These are phyloP conservation scores for Laspeyria flexula DNA, from an alignment of 2,888 invertebrate species.

Conservation along the genomic window DNA sequence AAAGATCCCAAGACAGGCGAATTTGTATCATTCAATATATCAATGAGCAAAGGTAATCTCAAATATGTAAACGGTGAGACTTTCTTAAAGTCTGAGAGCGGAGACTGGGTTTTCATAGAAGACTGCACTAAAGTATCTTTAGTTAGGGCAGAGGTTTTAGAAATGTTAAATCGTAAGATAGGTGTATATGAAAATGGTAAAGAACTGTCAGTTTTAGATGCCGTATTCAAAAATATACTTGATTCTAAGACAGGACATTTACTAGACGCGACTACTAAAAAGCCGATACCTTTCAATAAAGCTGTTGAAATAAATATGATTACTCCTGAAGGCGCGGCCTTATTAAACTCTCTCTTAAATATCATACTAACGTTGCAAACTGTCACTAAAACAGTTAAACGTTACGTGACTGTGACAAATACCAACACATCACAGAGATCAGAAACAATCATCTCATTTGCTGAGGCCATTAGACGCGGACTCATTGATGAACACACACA, in stretches of 20 bases:
- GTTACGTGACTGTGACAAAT: slow-evolving; percentile 92
- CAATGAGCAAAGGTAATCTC: slow-evolving; percentile 91
- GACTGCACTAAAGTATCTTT: slow-evolving; percentile 92
- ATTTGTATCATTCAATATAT: slow-evolving; percentile 93
- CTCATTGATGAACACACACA: slow-evolving; percentile 92
- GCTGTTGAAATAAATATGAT: slow-evolving; percentile 95
- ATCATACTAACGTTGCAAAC: slow-evolving; percentile 95
- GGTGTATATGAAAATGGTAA: slow-evolving; percentile 91
- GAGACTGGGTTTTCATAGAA: slow-evolving; percentile 91
- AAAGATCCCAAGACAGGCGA: slow-evolving; percentile 93
- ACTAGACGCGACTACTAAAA: slow-evolving; percentile 90
- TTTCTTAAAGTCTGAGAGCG: slow-evolving; percentile 90
- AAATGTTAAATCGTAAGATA: slow-evolving; percentile 93
- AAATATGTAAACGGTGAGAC: slow-evolving; percentile 91
- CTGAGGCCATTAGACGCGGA: slow-evolving; percentile 91
- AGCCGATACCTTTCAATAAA: slow-evolving; percentile 92
- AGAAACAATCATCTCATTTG: slow-evolving; percentile 89
- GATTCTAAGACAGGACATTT: slow-evolving; percentile 96
- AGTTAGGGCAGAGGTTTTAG: slow-evolving; percentile 93
- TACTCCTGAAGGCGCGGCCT: slow-evolving; percentile 94
- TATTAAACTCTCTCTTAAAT: slow-evolving; percentile 93
- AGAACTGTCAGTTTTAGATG: slow-evolving; percentile 94
- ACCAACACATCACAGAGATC: slow-evolving; percentile 86
- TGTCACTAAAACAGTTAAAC: slow-evolving; percentile 93
- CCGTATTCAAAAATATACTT: slow-evolving; percentile 94